Evolutionary conservation across 2,113 vertebrate genomes (phyloP).

Genomic region (Chrysemys picta): DNA sequence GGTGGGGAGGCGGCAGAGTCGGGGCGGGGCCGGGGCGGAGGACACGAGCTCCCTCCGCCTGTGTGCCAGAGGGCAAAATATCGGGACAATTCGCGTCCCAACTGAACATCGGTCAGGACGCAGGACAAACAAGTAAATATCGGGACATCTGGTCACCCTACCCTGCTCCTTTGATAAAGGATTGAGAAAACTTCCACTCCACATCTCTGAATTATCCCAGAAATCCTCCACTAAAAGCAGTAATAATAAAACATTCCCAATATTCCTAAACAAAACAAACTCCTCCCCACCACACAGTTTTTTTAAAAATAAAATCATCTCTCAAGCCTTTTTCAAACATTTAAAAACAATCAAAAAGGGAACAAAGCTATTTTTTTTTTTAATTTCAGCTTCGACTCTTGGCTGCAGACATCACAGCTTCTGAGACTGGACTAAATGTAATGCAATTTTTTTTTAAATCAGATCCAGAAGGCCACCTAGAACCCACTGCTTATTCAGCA

Average conservation of each 20-base stretch:
- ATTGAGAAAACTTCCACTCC: background rate
- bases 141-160: too few relatives aligned
- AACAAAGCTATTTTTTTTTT: background rate
- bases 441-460: background rate
- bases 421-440: background rate
- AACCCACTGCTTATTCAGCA: conserved; percentile 31
- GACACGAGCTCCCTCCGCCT: too few relatives aligned
- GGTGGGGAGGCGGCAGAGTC: too few relatives aligned
- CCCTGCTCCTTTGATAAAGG: background rate
- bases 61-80: too few relatives aligned
- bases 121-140: too few relatives aligned
- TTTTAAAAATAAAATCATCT: background rate
- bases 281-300: background rate
- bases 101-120: too few relatives aligned
- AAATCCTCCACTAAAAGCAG: background rate
- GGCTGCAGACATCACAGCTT: conserved; percentile 32
- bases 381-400: background rate
- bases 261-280: too few relatives aligned
- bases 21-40: too few relatives aligned
- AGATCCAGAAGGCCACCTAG: conserved; percentile 15
- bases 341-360: background rate
- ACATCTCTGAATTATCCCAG: background rate
- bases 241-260: background rate
- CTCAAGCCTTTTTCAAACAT: background rate
- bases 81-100: too few relatives aligned